phyloP scores from a whole-genome alignment of 2,113 vertebrate genomes.

The Silurus meridionalis region DNA sequence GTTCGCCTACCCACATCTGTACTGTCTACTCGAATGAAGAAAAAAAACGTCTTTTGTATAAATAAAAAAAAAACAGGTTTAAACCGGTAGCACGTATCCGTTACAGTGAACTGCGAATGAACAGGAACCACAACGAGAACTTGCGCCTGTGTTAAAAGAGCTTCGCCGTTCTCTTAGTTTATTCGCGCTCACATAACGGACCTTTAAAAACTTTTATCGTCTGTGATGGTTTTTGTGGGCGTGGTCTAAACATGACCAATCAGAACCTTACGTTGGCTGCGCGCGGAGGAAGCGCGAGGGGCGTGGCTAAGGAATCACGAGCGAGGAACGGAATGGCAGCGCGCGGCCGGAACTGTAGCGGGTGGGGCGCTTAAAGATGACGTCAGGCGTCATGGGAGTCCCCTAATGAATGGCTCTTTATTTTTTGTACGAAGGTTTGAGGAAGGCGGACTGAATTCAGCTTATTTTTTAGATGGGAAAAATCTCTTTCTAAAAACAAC shows the following conservation, averaged over 20 bases:
- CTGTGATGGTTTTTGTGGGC: background rate
- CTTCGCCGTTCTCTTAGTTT: background rate
- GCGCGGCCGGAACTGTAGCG: background rate
- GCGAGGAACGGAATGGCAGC: slow-evolving; percentile 7
- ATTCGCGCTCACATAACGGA: slow-evolving; percentile 19
- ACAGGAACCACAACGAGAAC: background rate
- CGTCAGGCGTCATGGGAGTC: background rate
- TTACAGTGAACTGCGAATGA: background rate
- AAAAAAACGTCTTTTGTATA: background rate
- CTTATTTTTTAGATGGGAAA: no score
- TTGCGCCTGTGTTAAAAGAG: background rate
- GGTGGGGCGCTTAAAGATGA: background rate
- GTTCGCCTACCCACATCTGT: background rate
- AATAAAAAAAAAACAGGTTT: no score
- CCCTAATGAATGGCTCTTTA: background rate
- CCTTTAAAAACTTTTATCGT: slow-evolving; percentile 16
- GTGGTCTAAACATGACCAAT: slow-evolving; percentile 1
- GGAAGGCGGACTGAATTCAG: no score
- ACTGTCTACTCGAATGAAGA: no score
- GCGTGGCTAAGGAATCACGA: slow-evolving; percentile 9
- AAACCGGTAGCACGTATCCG: background rate
- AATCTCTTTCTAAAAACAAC: no score
- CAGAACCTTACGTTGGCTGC: background rate
- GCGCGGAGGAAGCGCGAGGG: background rate
- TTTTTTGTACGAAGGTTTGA: background rate